phyloP scores from a whole-genome alignment of 1,140 invertebrate genomes.

The Whitmania pigra region DNA sequence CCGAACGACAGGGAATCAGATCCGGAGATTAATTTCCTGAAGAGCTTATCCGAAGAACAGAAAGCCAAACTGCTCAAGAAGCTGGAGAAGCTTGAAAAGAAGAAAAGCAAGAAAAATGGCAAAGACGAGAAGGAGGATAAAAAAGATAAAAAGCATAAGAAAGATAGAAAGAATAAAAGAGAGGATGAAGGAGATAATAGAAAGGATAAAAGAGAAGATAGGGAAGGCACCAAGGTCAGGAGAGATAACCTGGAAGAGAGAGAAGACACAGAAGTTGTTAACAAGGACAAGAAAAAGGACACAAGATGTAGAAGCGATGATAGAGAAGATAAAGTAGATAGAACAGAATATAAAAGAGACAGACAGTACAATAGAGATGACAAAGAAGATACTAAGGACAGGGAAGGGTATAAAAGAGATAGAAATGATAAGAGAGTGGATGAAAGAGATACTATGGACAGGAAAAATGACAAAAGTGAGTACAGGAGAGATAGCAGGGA shows the following conservation, averaged over 20 bases:
- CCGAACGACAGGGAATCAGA: too few relatives aligned
- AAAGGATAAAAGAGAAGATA: too few relatives aligned
- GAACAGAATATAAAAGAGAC: background rate
- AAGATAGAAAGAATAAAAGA: too few relatives aligned
- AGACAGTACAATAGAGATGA: background rate
- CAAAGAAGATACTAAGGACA: background rate
- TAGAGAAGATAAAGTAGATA: background rate
- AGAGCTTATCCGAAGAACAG: constrained; percentile 68
- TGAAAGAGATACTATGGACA: background rate
- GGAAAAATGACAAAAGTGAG: background rate
- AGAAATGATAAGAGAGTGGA: background rate
- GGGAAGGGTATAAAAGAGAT: background rate
- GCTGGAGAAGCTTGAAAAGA: background rate
- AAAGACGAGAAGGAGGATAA: too few relatives aligned
- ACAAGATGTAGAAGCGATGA: background rate
- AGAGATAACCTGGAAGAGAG: too few relatives aligned
- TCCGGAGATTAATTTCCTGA: constrained; percentile 60
- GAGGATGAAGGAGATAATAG: too few relatives aligned
- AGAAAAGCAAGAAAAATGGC: background rate
- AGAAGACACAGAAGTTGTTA: too few relatives aligned
- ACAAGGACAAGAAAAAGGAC: background rate
- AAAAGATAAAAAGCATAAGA: too few relatives aligned
- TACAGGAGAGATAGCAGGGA: background rate
- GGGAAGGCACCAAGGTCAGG: too few relatives aligned
- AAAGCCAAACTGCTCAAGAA: constrained; percentile 76